Evolutionary conservation across 2,113 vertebrate genomes (phyloP).

Genomic region (Rousettus leschenaultii): DNA sequence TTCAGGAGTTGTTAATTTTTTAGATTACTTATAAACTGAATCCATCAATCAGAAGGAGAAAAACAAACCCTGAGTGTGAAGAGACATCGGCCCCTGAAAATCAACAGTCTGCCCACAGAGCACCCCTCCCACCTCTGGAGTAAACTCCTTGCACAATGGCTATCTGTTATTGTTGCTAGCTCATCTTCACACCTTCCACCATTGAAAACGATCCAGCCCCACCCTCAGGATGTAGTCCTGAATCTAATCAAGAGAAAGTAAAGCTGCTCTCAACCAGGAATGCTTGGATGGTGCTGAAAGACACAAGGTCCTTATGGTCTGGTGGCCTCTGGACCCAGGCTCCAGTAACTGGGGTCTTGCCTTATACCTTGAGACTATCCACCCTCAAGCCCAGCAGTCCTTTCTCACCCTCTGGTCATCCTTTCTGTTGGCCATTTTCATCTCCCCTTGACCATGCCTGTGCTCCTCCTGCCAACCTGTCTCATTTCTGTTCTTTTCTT

Average conservation of each 20-base stretch:
- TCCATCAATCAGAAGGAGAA: not conserved
- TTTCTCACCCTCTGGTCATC: not conserved
- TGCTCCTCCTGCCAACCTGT: not conserved
- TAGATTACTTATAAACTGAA: not conserved
- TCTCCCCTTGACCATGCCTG: not conserved
- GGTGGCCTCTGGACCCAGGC: not conserved
- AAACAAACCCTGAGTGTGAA: not conserved
- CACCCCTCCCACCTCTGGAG: no score
- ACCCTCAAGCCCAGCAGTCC: no score
- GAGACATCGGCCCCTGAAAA: not conserved
- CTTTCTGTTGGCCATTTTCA: not conserved
- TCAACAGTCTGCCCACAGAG: no score
- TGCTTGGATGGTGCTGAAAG: not conserved
- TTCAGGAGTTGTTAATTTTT: not conserved
- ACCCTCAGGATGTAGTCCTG: not conserved
- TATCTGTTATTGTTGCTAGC: not conserved
- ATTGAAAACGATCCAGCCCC: not conserved
- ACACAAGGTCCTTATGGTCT: no score
- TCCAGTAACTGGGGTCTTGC: not conserved
- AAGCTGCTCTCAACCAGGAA: not conserved
- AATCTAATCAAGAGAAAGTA: not conserved
- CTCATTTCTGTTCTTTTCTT: not conserved
- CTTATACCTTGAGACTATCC: not conserved
- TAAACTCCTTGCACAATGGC: accelerated
- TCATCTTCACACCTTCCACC: not conserved